Base-by-base conservation (phyloP, 2,888 invertebrate genomes). In the Cheilosia variabilis region DNA sequence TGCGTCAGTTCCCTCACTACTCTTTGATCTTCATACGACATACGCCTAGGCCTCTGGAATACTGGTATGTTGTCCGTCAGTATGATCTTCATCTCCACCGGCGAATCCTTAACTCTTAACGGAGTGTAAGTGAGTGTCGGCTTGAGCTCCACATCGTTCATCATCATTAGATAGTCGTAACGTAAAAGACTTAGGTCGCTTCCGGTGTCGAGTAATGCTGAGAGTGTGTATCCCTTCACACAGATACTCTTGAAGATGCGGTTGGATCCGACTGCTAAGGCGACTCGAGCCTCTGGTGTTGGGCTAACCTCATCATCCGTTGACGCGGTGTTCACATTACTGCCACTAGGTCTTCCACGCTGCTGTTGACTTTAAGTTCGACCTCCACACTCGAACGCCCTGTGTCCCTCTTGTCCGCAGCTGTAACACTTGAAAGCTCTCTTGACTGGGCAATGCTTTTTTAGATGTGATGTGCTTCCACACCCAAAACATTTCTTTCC, bases 1-100 rank as follows among this genome's bases (percentile, higher is more conserved):
- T n/a, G n/a, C n/a, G n/a, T n/a, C n/a, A n/a, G n/a, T n/a, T n/a
- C n/a, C n/a, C n/a, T n/a, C n/a, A n/a, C n/a, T n/a, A n/a, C n/a
- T n/a, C n/a, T n/a, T n/a, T n/a, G n/a, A n/a, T n/a, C n/a, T n/a
- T n/a, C n/a, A n/a, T n/a, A n/a, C n/a, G n/a, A 31, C 53, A 62
- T 62, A 17, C 72, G 52, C 45, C 71, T 71, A 19, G 60, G 72
- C 13, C 50, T 52, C 37, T 72, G 52, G 4, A 53, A 72, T 5
- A 72, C 27, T 24, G 52, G 72, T 22, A 50, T 17, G 13, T 53
- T n/a, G 13, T 62, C 72, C 17, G 4, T 73, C 31, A 73, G 15
- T 19, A 53, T 15, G 2, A 62, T 27, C 43, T 73, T 62, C 53
- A 73, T 73, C 5, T 15, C n/a, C 15, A 62, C 72, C 24, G 62